Evolutionary conservation across 2,888 invertebrate genomes (phyloP), one percentile per base, ranked within the genome.

Genomic region (Melanostoma mellinum): DNA sequence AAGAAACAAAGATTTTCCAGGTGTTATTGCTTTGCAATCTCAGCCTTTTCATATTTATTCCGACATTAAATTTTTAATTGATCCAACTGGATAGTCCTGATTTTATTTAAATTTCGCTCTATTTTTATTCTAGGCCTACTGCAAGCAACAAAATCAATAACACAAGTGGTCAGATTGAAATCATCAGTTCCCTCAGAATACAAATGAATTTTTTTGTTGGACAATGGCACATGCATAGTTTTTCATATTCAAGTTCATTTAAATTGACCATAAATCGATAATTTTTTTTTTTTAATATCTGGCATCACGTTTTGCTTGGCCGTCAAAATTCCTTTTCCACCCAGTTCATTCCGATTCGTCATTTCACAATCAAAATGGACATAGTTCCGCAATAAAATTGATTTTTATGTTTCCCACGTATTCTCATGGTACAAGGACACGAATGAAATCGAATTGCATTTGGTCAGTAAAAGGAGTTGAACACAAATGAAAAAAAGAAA

Each of bases 381-480:
- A 9, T 44, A 40, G n/a, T 46, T 9, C 10, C 42, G 65, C 67
- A 71, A 72, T 63, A 77, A 82, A 77, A 77, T 68, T 58, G 61
- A 73, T 68, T 82, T 80, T 82, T 77, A 82, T 82, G 44, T 73
- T 38, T 53, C 33, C 30, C 48, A 32, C 77, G 61, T 77, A 69
- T 77, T 63, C 61, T 68, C 68, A 38, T 73, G 61, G 61, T 63
- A 50, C 81, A 82, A 77, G 77, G 81, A 52, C 74, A 74, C 65
- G 8, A 58, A 53, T 73, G 72, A 82, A 73, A 81, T 82, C 67
- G 81, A 82, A 73, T 77, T 67, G 72, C 77, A 68, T 80, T 76
- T 69, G 68, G 61, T 53, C 60, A 53, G 20, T 20, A 20, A 20
- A 20, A 20, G 20, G 20, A 20, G 20, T 20, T 50, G 9, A 32